Conservation (phyloP, 2,797 vertebrate species). For the Phalanger gymnotis region DNA sequence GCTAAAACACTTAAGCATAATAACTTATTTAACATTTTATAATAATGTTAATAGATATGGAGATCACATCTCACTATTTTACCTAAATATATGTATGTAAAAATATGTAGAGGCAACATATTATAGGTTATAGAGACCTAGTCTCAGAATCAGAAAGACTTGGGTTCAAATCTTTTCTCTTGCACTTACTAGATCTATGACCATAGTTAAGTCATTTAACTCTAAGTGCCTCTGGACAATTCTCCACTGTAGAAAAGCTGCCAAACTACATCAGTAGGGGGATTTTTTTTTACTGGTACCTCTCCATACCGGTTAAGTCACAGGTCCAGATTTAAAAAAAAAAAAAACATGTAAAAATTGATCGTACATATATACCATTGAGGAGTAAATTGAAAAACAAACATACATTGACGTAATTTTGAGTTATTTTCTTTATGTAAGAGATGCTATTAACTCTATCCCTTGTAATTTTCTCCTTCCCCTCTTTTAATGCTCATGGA, state of each 20-base stretch:
- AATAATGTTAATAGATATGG: neutral
- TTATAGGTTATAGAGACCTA: neutral
- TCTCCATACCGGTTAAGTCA: neutral
- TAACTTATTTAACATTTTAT: neutral
- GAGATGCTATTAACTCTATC: neutral
- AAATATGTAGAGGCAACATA: neutral
- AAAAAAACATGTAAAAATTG: neutral
- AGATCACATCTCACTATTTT: neutral
- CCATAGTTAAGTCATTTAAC: neutral
- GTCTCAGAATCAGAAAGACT: neutral
- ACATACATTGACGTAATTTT: neutral
- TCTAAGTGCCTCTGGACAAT: neutral
- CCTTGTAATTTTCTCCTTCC: neutral
- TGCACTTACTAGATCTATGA: neutral
- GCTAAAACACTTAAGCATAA: neutral
- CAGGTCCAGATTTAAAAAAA: neutral
- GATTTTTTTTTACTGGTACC: neutral
- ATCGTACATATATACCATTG: neutral
- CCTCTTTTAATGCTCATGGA: neutral
- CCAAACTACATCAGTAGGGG: neutral
- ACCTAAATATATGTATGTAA: neutral
- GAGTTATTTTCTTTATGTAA: neutral
- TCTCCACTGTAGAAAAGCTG: neutral
- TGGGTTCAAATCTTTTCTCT: neutral
- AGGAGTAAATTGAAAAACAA: neutral